Percentiles rank a stretch among this genome's conserved stretches.
phyloP scores from a whole-genome alignment of 2,797 vertebrate genomes.

The Myotis myotis region DNA sequence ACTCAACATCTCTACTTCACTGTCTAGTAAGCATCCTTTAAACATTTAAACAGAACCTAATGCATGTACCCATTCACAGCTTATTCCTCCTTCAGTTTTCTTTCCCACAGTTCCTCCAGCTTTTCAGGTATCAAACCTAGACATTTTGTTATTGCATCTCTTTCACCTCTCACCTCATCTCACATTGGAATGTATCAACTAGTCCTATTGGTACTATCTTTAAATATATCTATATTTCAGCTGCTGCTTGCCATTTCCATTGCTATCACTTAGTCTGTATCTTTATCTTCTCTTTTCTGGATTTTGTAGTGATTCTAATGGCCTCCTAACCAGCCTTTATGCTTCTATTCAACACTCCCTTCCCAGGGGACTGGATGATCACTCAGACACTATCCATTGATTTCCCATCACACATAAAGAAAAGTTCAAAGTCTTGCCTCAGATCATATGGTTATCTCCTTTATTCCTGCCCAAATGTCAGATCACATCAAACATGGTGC shows the following conservation, averaged over 20 bases:
- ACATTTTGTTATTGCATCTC: too few species aligned
- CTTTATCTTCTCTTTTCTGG: neutral
- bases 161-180: neutral
- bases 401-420: neutral
- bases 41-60: neutral
- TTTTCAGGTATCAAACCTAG: neutral
- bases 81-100: neutral
- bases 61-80: neutral
- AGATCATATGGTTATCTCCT: neutral
- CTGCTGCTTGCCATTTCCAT: neutral
- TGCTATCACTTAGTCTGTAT: neutral
- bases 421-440: neutral
- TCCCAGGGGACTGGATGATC: neutral
- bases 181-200: neutral
- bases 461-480: neutral
- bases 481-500: neutral
- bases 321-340: neutral
- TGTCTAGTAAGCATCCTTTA: neutral
- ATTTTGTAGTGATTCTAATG: neutral
- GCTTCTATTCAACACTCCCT: neutral
- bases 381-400: neutral
- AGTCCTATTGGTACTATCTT: neutral
- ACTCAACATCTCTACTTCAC: neutral
- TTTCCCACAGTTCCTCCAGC: neutral
- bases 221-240: neutral